phyloP scores from a whole-genome alignment of 2,797 vertebrate genomes.

The Hydrocynus forskahlii region DNA sequence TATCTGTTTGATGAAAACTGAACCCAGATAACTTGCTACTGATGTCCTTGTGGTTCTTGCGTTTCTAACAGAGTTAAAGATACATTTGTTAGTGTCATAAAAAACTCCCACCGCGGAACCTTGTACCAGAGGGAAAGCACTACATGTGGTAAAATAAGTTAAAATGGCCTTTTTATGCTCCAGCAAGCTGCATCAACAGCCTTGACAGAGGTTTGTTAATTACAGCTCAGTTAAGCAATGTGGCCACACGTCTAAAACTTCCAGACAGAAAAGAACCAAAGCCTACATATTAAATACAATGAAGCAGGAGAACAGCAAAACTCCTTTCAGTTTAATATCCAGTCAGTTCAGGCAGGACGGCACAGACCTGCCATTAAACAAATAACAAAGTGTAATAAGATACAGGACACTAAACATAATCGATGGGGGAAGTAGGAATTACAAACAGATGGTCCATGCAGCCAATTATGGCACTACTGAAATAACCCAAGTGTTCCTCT shows the following conservation, averaged over 20 bases:
- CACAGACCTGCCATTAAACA: not conserved
- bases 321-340: not conserved
- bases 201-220: not conserved
- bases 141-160: too few species aligned
- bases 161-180: not conserved
- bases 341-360: not conserved
- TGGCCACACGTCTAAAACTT: not conserved
- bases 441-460: conserved; percentile 10
- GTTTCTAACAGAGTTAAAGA: too few species aligned
- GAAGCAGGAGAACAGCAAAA: not conserved
- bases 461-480: not conserved
- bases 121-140: too few species aligned
- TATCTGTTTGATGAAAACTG: too few species aligned
- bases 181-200: not conserved
- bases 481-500: not conserved
- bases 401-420: not conserved
- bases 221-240: not conserved
- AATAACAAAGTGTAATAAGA: not conserved
- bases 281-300: not conserved
- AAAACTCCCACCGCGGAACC: too few species aligned
- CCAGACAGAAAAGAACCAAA: not conserved
- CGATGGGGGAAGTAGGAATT: not conserved
- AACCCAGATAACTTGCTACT: too few species aligned
- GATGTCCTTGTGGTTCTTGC: too few species aligned
- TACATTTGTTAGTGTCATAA: too few species aligned